phyloP scores from a whole-genome alignment of 1,140 invertebrate genomes.

The Bombus ignitus region DNA sequence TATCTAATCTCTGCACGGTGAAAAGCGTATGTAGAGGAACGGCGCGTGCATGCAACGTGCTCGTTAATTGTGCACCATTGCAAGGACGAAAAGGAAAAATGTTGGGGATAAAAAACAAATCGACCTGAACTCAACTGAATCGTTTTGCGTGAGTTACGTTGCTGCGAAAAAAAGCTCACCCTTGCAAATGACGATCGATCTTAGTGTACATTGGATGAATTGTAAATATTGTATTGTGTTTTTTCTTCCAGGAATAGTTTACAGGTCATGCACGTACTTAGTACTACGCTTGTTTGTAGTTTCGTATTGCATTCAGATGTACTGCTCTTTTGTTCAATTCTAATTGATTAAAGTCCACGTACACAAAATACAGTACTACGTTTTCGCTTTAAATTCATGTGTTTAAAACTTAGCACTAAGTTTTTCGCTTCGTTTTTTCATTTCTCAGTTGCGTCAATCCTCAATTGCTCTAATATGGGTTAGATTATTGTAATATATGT shows the following conservation, averaged over 20 bases:
- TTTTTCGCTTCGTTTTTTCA: no score
- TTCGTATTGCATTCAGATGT: no score
- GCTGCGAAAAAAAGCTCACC: not conserved
- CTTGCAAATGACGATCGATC: not conserved
- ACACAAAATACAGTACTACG: no score
- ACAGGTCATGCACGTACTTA: not conserved
- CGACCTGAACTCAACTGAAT: not conserved
- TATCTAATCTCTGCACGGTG: slow-evolving; percentile 33
- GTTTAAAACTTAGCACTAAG: no score
- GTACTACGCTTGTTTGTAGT: not conserved
- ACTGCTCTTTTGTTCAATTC: no score
- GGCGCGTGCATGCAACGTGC: slow-evolving; percentile 29
- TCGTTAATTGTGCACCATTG: slow-evolving; percentile 30
- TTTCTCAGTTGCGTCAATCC: no score
- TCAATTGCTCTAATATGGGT: no score
- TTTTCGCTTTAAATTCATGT: no score
- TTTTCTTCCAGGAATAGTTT: not conserved
- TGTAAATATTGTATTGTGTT: not conserved
- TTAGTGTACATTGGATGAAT: not conserved
- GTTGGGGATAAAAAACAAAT: not conserved
- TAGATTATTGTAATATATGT: no score
- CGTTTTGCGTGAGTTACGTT: not conserved
- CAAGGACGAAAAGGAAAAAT: not conserved
- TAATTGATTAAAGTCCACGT: no score
- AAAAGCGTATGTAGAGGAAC: slow-evolving; percentile 3